Conservation (phyloP, 1,140 invertebrate genomes). For the Galleria mellonella region DNA sequence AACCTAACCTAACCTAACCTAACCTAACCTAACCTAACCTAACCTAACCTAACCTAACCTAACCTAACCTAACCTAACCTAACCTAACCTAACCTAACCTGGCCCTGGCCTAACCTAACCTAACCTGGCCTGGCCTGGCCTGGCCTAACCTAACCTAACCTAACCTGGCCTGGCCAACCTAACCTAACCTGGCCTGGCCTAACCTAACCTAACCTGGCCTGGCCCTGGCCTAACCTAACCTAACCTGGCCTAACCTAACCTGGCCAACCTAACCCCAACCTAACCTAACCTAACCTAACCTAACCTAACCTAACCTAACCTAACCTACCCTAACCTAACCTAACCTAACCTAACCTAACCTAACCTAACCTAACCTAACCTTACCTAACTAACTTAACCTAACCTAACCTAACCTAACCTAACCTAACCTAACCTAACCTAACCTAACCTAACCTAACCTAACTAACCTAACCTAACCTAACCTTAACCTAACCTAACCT, state of each 20-base stretch:
- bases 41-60: constrained; percentile 25
- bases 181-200: constrained; percentile 15
- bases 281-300: constrained; percentile 26
- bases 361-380: constrained; percentile 28
- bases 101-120: constrained; percentile 10
- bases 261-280: constrained; percentile 65
- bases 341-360: constrained; percentile 27
- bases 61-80: constrained; percentile 20
- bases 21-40: constrained; percentile 24
- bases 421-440: constrained; percentile 17
- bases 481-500: constrained; percentile 24
- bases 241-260: constrained; percentile 18
- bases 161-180: constrained; percentile 19
- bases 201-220: constrained; percentile 21
- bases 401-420: constrained; percentile 23
- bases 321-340: constrained; percentile 27
- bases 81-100: no score
- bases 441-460: constrained; percentile 8
- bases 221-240: constrained; percentile 17
- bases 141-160: constrained; percentile 11
- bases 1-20: constrained; percentile 12
- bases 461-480: no score
- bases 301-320: constrained; percentile 35
- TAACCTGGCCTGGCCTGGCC: constrained; percentile 9
- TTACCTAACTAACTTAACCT: constrained; percentile 21